Evolutionary conservation across 2,888 invertebrate species (phyloP).

Genomic region (Abrostola tripartita): DNA sequence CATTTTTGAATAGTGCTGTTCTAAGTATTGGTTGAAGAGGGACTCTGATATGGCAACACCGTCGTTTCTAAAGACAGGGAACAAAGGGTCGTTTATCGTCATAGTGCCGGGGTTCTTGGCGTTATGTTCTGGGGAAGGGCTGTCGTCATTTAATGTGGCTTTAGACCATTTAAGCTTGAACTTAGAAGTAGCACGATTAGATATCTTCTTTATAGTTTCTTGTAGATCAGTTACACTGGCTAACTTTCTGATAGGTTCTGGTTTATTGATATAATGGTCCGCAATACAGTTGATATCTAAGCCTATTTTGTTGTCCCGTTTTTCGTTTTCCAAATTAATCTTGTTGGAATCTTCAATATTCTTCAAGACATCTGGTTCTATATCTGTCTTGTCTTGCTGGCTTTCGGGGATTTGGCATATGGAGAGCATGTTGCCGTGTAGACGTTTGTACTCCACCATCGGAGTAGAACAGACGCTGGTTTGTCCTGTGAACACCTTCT

Average conservation of each 20-base stretch:
- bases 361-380: constrained; percentile 79
- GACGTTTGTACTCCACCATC: constrained; percentile 92
- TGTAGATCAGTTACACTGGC: constrained; percentile 90
- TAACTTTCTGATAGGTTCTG: constrained; percentile 80
- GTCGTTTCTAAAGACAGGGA: constrained; percentile 92
- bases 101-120: constrained; percentile 85
- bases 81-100: constrained; percentile 93
- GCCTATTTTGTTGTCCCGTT: constrained; percentile 76
- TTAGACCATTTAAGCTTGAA: constrained; percentile 80
- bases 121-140: constrained; percentile 72
- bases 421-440: constrained; percentile 92
- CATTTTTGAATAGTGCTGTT: constrained; percentile 89
- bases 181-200: constrained; percentile 88
- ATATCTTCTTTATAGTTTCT: constrained; percentile 88
- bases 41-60: constrained; percentile 92
- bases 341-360: constrained; percentile 76
- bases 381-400: constrained; percentile 81
- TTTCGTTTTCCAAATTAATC: constrained; percentile 73
- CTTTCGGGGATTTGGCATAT: constrained; percentile 91
- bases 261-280: constrained; percentile 85
- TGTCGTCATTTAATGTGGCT: constrained; percentile 67
- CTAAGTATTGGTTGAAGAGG: constrained; percentile 91
- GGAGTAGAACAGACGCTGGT: constrained; percentile 94
- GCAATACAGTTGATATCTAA: constrained; percentile 81
- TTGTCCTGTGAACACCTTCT: constrained; percentile 89